Evolutionary conservation across 2,797 vertebrate genomes (phyloP), one percentile per base, ranked within the genome.

Genomic region (Dicrostonyx torquatus): DNA sequence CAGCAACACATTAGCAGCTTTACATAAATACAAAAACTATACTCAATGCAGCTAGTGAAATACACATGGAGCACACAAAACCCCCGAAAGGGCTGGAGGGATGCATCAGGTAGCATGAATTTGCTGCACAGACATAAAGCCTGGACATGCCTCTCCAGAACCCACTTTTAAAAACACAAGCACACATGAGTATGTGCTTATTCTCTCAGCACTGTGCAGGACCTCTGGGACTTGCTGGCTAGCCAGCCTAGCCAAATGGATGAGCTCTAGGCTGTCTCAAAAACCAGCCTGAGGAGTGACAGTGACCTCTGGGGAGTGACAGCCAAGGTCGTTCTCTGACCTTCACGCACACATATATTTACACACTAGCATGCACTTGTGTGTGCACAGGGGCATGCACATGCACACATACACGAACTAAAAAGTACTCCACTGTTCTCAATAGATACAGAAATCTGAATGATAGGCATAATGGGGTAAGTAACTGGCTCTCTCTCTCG

Each of bases 1-100:
- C 80, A 95, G 91, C 78, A 94, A 73, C 94, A 97, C 93, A 85
- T 97, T 94, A 96, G 79, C 83, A 86, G 90, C 83, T 95, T 92
- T 89, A 89, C 77, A 93, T 91, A 93, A 96, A 96, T 95, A 95
- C 85, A 87, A 96, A 95, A 95, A 73, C 89, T 68, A 86, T 55
- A 90, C 87, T 93, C 89, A 43, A 48, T 37, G 89, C 68, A 68
- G 55, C 75, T 43, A 94, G 92, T 88, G 91, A 96, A 96, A 96
- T 90, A 72, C 0, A 89, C 5, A 2, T 0, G 2, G 22, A 93
- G 45, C 50, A 55, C 76, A 70, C 84, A 76, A 15, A 95, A 93
- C 9, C 86, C 43, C 70, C 37, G 5, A 5, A 43, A 45, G 70
- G 37, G 26, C 70, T 34, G 26, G 53, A 26, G 70, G 43, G 50